phyloP scores from a whole-genome alignment of 2,797 vertebrate genomes.

The Micropoecilia bifurca region DNA sequence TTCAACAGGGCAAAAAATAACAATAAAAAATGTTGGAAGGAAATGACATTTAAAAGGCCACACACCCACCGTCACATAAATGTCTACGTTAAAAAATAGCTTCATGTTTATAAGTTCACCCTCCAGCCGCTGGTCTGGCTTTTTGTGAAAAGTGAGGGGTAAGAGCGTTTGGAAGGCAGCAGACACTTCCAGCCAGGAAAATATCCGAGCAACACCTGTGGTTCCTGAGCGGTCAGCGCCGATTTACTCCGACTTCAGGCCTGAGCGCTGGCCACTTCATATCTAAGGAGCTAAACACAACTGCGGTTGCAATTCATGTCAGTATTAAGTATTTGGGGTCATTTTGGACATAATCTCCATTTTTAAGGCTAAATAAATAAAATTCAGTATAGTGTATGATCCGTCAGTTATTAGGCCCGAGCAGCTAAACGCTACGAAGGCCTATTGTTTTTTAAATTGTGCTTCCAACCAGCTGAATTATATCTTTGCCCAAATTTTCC shows the following conservation, averaged over 20 bases:
- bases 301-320: neutral
- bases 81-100: slow-evolving; percentile 6
- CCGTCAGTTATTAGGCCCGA: neutral
- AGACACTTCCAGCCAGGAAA: slow-evolving; percentile 28
- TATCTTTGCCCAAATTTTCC: neutral
- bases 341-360: neutral
- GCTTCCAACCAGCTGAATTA: neutral
- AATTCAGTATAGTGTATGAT: neutral
- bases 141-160: slow-evolving; percentile 28
- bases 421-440: too few relatives aligned
- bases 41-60: slow-evolving; percentile 43
- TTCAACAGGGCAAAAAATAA: slow-evolving; percentile 1
- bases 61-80: slow-evolving; percentile 26
- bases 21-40: neutral
- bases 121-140: slow-evolving; percentile 15
- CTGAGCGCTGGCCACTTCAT: neutral
- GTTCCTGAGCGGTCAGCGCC: slow-evolving; percentile 30
- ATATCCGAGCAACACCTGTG: slow-evolving; percentile 35
- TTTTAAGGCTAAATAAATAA: neutral
- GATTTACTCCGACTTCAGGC: slow-evolving; percentile 24
- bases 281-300: slow-evolving; percentile 2
- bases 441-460: too few relatives aligned
- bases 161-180: slow-evolving; percentile 20
- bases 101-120: slow-evolving; percentile 19
- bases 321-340: neutral